Evolutionary conservation across 2,888 invertebrate species (phyloP), one percentile per base, ranked within the genome.

Genomic region (Pandemis heparana): DNA sequence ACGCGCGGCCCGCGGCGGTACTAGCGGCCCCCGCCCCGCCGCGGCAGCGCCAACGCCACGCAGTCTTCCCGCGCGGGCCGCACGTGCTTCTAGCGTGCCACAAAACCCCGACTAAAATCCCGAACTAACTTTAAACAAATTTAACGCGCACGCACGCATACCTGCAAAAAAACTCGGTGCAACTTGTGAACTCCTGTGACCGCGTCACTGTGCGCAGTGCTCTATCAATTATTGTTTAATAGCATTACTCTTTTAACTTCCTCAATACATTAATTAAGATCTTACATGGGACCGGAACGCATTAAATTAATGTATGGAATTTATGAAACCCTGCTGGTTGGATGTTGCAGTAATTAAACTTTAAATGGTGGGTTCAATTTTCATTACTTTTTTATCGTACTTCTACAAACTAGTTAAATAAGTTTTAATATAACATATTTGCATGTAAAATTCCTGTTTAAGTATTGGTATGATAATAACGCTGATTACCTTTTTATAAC

Each of bases 1-100:
- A 80, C 80, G 79, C 78, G 80, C 79, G 77, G 82, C 81, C 70
- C 75, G 41, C 75, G 77, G 65, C 60, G 66, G 75, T 53, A 74
- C 76, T 65, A 71, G 51, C 60, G 60, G 72, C 70, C 80, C 84
- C 85, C 87, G 82, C 90, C 87, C 89, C 89, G 79, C 88, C 85
- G 88, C 87, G 51, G 83, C 87, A 83, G 85, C 83, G 80, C 87
- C 82, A 89, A 85, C 93, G 94, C 94, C 94, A 94, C 94, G 94
- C 94, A 94, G 94, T 94, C 94, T 94, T 94, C 92, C 92, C 94
- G 94, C 94, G 94, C 92, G 91, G 85, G 78, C 86, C 91, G 90
- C 93, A 93, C 94, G 93, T 94, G 94, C 88, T 87, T 88, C 90
- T 88, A 88, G 90, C 89, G 91, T 91, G 87, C 87, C 73, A 71